A percentile compares a stretch with the other conserved stretches of the same genome.
phyloP scores from a whole-genome alignment of 1,140 invertebrate species.

The Papilio polyxenes region DNA sequence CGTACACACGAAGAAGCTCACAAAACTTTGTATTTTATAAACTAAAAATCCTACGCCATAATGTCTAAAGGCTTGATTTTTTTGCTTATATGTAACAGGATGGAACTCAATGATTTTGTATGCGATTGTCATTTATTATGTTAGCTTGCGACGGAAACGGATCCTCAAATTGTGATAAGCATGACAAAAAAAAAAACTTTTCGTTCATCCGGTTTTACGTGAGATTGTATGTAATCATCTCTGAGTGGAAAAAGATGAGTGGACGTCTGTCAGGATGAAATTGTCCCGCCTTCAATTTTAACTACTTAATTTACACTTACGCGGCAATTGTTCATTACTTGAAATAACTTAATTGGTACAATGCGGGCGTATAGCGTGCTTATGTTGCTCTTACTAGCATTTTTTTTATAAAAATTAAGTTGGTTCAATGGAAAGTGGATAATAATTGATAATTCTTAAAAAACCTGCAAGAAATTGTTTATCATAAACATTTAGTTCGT shows the following conservation, averaged over 20 bases:
- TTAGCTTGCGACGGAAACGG: not conserved
- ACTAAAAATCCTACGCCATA: no score
- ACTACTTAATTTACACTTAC: conserved; percentile 46
- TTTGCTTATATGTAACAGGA: no score
- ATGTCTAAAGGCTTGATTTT: not conserved
- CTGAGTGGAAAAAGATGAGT: conserved; percentile 9
- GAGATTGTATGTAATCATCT: not conserved
- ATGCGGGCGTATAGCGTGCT: not conserved
- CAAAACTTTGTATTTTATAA: no score
- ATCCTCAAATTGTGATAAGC: not conserved
- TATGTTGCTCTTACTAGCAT: no score
- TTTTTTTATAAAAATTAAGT: not conserved
- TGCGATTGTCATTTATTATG: not conserved
- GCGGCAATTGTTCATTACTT: conserved; percentile 44
- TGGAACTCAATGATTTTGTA: not conserved
- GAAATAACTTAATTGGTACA: conserved; percentile 44
- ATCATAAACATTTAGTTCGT: no score
- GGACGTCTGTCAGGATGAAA: conserved; percentile 10
- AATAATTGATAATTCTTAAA: not conserved
- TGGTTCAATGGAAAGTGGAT: not conserved
- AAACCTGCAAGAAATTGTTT: no score
- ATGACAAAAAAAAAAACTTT: not conserved
- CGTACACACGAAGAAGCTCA: no score
- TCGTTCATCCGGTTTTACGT: not conserved
- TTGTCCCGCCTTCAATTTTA: conserved; percentile 40